Conservation (phyloP, 1,140 invertebrate species). For the Colletes latitarsis region DNA sequence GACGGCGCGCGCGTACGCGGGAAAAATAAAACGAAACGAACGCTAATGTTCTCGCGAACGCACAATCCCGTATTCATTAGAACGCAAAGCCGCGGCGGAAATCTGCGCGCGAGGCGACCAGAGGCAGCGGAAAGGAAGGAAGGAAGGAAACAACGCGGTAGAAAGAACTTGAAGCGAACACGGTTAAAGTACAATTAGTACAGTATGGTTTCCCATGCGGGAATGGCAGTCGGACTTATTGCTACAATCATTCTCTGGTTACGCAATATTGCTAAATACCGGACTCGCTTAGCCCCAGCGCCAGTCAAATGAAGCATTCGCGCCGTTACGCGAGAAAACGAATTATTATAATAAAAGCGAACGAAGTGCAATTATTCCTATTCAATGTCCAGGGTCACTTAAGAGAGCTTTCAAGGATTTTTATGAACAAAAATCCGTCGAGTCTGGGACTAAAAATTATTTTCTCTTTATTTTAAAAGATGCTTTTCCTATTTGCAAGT, state of each 20-base stretch:
- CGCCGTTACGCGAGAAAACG: not conserved
- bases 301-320: constrained; percentile 15
- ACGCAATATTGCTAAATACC: constrained; percentile 43
- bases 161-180: constrained; percentile 5
- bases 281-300: not conserved
- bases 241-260: constrained; percentile 40
- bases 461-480: no score
- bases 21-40: constrained; percentile 16
- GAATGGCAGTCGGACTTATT: constrained; percentile 15
- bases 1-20: constrained; percentile 3
- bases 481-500: no score
- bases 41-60: constrained; percentile 26
- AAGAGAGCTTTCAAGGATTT: no score
- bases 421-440: no score
- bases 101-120: not conserved
- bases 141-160: not conserved
- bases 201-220: constrained; percentile 11
- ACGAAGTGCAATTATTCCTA: constrained; percentile 14
- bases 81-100: not conserved
- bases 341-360: constrained; percentile 28
- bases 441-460: no score
- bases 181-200: constrained; percentile 48
- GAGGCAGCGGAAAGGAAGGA: no score
- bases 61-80: constrained; percentile 25
- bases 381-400: constrained; percentile 2